Conservation (phyloP, 2,113 vertebrate genomes). For the Crotalus tigris region DNA sequence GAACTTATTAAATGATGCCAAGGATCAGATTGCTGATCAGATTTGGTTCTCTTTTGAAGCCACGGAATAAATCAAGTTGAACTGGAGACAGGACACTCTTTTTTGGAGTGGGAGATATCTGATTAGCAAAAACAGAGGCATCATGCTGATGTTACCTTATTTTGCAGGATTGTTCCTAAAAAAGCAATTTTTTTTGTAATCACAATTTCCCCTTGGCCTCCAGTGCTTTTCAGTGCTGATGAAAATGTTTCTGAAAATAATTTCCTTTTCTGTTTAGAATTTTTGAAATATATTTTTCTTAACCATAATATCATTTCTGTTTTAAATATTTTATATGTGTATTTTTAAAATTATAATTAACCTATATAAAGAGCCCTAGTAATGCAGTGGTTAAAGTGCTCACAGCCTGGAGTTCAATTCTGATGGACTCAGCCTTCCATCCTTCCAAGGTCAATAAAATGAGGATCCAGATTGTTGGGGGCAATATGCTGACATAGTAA, state of each 20-base stretch:
- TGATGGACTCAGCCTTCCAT: no score
- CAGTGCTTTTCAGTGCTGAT: not conserved
- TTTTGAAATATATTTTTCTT: not conserved
- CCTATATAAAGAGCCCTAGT: not conserved
- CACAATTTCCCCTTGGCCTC: not conserved
- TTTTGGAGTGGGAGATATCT: not conserved
- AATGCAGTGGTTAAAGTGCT: not conserved
- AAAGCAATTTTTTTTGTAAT: not conserved
- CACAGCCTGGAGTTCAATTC: not conserved
- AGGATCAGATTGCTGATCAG: not conserved
- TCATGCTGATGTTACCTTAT: not conserved
- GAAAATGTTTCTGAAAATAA: not conserved
- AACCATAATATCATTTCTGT: not conserved
- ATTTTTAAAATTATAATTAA: not conserved
- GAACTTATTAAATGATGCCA: not conserved
- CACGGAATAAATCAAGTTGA: not conserved
- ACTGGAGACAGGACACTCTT: not conserved
- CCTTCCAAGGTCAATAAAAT: no score
- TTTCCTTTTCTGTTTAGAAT: not conserved
- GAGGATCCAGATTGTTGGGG: no score
- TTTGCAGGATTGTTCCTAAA: not conserved
- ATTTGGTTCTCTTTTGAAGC: not conserved
- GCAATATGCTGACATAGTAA: no score
- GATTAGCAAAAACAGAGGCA: not conserved
- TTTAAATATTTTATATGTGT: not conserved